Evolutionary conservation across 2,113 vertebrate genomes (phyloP), one percentile per base, ranked within the genome.

Genomic region (Erinaceus europaeus): DNA sequence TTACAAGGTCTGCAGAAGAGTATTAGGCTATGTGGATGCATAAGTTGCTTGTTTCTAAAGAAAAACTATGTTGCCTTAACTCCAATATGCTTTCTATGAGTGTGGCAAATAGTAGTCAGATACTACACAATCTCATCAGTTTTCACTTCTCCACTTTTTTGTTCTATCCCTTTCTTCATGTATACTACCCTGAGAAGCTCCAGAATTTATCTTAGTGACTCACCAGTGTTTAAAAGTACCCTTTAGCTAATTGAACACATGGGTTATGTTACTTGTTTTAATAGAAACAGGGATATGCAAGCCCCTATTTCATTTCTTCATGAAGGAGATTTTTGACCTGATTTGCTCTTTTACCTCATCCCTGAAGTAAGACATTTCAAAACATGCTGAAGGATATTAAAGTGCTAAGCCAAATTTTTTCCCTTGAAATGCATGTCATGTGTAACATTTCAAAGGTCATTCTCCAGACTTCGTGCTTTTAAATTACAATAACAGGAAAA

Each of bases 401-500:
- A 72, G 3, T 52, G 48, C 44, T 50, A 79, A 84, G 48, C 13
- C 62, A 71, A 90, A 12, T 32, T 76, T 88, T 83, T 80, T 44
- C 38, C 52, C 91, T 59, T 82, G 40, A 89, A 83, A 90, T 84
- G 25, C 42, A 74, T 10, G 75, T 91, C 84, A 93, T 57, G 52
- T 74, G 9, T 81, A 80, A 34, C 40, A 83, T 92, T 90, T 75
- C 57, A 87, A 94, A 95, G 90, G 91, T 91, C 75, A 84, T 75
- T 76, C 59, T 77, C 57, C 55, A 91, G 88, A 71, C 50, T 72
- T 67, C 62, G 34, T 79, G 61, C 20, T 91, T 95, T 72, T 76
- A 86, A 86, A 84, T 88, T 84, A 79, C 27, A 84, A 64, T 64
- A 53, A 64, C 57, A 9, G 68, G 23, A 87, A 82, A 85, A 65